phyloP scores from a whole-genome alignment of 2,113 vertebrate species.

The Leucopsar rothschildi region DNA sequence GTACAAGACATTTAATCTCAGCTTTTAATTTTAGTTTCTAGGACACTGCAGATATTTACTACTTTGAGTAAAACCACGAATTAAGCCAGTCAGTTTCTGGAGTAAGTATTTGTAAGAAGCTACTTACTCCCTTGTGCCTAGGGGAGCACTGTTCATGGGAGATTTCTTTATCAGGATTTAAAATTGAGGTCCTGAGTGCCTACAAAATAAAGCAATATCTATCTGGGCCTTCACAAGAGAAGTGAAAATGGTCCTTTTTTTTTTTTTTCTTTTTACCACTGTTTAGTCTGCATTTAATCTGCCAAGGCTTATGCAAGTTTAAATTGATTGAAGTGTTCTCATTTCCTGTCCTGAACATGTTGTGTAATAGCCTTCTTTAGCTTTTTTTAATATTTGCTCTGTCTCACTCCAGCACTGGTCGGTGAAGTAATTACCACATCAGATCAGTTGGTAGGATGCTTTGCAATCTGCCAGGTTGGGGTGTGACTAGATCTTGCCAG shows the following conservation, averaged over 20 bases:
- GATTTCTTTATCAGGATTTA: not conserved
- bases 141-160: not conserved
- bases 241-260: not conserved
- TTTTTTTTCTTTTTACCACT: not conserved
- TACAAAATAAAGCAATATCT: not conserved
- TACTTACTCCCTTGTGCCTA: not conserved
- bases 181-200: not conserved
- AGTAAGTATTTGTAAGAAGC: not conserved
- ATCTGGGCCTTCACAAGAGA: not conserved
- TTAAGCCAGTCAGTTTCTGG: not conserved
- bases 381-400: slow-evolving; percentile 7
- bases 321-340: slow-evolving; percentile 13
- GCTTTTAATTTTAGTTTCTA: slow-evolving; percentile 15
- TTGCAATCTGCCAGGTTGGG: not conserved
- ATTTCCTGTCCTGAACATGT: slow-evolving; percentile 18
- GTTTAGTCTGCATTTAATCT: slow-evolving; percentile 22
- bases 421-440: not conserved
- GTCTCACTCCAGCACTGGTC: not conserved
- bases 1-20: not conserved
- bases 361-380: slow-evolving; percentile 1
- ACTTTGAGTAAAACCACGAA: not conserved
- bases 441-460: not conserved
- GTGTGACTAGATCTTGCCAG: not conserved
- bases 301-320: not conserved
- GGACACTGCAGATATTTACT: not conserved